These are phyloP conservation scores for Gymnoscopelus braueri DNA, from an alignment of 2,797 vertebrate genomes.

Conservation along the genomic window DNA sequence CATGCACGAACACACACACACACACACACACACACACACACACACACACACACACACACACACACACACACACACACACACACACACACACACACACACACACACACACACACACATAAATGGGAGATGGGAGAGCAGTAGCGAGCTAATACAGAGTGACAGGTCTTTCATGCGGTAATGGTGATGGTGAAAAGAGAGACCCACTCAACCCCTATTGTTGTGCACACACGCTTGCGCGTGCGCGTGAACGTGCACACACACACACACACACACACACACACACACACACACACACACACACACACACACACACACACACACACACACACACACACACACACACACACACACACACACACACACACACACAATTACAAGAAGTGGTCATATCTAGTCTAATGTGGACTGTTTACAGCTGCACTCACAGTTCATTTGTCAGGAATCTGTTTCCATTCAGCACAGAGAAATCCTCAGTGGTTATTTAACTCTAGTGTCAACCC, in stretches of 20 bases:
- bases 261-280: constrained; percentile 15
- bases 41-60: constrained; percentile 27
- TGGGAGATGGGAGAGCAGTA: constrained; percentile 57
- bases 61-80: constrained; percentile 30
- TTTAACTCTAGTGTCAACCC: too few relatives aligned
- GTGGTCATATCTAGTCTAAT: constrained; percentile 43
- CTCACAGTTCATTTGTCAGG: constrained; percentile 45
- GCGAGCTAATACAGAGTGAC: constrained; percentile 82
- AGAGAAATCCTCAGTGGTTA: too few relatives aligned
- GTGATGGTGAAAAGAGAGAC: constrained; percentile 82
- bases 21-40: constrained; percentile 31
- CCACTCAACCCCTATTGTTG: constrained; percentile 72
- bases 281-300: constrained; percentile 6
- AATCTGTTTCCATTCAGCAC: constrained; percentile 3
- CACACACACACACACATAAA: constrained; percentile 27
- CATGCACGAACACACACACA: constrained; percentile 25
- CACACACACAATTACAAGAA: constrained; percentile 29
- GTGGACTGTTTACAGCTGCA: constrained; percentile 56
- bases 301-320: too few relatives aligned
- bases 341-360: constrained; percentile 1
- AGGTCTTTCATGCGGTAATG: constrained; percentile 86
- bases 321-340: constrained; percentile 10
- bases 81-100: constrained; percentile 30
- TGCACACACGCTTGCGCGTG: constrained; percentile 28
- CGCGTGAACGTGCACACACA: constrained; percentile 22